These are phyloP conservation scores for Poecile atricapillus DNA, from an alignment of 2,113 vertebrate genomes.

Conservation along the genomic window DNA sequence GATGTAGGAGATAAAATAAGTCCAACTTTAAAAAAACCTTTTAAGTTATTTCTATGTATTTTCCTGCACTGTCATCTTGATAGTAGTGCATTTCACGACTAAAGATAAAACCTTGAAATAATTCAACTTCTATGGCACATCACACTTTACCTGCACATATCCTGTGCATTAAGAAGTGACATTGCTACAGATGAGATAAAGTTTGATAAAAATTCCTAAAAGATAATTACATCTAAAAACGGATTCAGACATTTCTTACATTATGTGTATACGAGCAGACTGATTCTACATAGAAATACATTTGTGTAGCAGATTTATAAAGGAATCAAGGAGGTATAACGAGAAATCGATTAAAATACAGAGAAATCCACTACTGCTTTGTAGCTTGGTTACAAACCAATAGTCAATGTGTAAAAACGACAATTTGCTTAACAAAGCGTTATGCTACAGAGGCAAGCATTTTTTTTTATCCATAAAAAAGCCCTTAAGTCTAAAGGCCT, in stretches of 20 bases:
- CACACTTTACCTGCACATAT: neutral
- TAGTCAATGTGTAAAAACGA: neutral
- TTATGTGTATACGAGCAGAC: neutral
- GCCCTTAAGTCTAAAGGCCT: neutral
- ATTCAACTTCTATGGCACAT: neutral
- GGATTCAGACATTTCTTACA: neutral
- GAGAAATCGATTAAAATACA: neutral
- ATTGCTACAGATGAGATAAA: neutral
- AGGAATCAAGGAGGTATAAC: neutral
- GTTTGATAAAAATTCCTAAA: neutral
- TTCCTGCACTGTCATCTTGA: neutral
- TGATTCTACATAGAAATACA: neutral
- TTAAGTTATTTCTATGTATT: neutral
- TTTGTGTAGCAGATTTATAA: neutral
- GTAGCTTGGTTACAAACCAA: neutral
- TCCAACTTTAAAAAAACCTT: neutral
- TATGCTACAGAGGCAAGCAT: neutral
- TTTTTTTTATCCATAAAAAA: neutral
- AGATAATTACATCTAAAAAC: neutral
- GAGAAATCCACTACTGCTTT: neutral
- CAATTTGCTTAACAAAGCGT: neutral
- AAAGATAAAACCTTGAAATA: neutral
- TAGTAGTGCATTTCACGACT: neutral
- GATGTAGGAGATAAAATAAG: neutral
- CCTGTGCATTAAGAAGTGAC: neutral